These are phyloP conservation scores for Plestiodon gilberti DNA, from an alignment of 2,113 vertebrate genomes.

Conservation along the genomic window DNA sequence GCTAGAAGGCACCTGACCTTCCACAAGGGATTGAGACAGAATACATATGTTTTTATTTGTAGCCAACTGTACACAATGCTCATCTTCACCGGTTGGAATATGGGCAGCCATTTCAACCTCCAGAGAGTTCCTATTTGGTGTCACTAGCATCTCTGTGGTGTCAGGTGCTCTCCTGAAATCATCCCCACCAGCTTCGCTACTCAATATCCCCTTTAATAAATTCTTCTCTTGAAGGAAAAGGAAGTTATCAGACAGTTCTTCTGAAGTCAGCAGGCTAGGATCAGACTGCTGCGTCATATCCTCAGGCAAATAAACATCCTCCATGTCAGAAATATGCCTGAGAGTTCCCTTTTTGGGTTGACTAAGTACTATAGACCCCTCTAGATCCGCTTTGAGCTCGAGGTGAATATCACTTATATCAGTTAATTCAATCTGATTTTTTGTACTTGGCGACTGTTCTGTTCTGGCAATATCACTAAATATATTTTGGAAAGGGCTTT, in stretches of 20 bases:
- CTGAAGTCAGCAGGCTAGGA: constrained; percentile 71
- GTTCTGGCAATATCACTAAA: constrained; percentile 81
- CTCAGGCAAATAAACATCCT: constrained; percentile 58
- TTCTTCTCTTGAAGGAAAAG: constrained; percentile 88
- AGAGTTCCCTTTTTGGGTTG: constrained; percentile 57
- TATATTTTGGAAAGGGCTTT: constrained; percentile 88
- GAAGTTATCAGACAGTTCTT: constrained; percentile 88
- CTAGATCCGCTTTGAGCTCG: constrained; percentile 55
- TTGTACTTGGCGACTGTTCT: constrained; percentile 74
- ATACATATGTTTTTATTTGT: constrained; percentile 36
- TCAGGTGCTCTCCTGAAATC: constrained; percentile 70
- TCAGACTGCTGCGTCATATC: constrained; percentile 62
- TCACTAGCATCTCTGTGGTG: constrained; percentile 73
- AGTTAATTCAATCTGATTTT: constrained; percentile 79
- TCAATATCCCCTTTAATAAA: constrained; percentile 79
- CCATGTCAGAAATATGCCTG: constrained; percentile 56
- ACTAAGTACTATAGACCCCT: constrained; percentile 8
- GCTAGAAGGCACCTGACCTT: constrained; percentile 76
- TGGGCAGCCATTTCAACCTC: constrained; percentile 64
- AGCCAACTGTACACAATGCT: constrained; percentile 63
- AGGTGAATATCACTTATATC: constrained; percentile 76
- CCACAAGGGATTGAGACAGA: constrained; percentile 55
- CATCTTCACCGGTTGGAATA: constrained; percentile 59
- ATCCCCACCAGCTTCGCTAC: constrained; percentile 52
- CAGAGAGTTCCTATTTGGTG: constrained; percentile 66